Percentiles rank a stretch among this genome's conserved stretches.
Conservation (phyloP, 2,797 vertebrate genomes). For the Alfaro cultratus region DNA sequence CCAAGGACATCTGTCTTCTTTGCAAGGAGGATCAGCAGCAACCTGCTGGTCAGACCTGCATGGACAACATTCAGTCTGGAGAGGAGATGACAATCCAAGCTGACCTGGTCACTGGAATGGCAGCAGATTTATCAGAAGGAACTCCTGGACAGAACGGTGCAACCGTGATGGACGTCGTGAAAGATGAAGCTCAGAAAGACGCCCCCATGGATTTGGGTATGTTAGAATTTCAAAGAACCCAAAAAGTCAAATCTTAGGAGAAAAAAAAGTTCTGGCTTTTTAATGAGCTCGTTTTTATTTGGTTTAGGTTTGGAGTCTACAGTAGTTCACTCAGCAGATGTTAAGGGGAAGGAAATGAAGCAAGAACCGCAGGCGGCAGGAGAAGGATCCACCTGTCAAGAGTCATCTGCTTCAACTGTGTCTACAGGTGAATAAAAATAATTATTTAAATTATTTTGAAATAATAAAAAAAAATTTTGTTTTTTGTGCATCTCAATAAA, state of each 20-base stretch:
- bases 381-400: constrained; percentile 45
- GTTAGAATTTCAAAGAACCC: constrained; percentile 15
- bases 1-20: constrained; percentile 77
- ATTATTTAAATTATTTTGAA: neutral
- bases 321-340: constrained; percentile 50
- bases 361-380: constrained; percentile 41
- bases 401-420: constrained; percentile 23
- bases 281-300: constrained; percentile 11
- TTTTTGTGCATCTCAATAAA: neutral
- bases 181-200: constrained; percentile 51
- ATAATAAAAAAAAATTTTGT: neutral
- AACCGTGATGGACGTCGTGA: constrained; percentile 25
- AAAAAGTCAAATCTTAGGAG: neutral
- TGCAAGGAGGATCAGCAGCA: constrained; percentile 75
- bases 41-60: constrained; percentile 50
- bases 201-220: constrained; percentile 77
- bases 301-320: constrained; percentile 62
- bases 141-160: constrained; percentile 37
- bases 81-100: constrained; percentile 66
- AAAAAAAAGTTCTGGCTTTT: neutral
- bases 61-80: constrained; percentile 46
- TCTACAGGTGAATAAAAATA: constrained; percentile 68
- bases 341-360: constrained; percentile 54
- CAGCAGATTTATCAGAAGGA: constrained; percentile 41
- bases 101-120: constrained; percentile 43